Base-by-base conservation (phyloP, 35 echinoderm and acorn worm genomes). In the Apostichopus californicus region DNA sequence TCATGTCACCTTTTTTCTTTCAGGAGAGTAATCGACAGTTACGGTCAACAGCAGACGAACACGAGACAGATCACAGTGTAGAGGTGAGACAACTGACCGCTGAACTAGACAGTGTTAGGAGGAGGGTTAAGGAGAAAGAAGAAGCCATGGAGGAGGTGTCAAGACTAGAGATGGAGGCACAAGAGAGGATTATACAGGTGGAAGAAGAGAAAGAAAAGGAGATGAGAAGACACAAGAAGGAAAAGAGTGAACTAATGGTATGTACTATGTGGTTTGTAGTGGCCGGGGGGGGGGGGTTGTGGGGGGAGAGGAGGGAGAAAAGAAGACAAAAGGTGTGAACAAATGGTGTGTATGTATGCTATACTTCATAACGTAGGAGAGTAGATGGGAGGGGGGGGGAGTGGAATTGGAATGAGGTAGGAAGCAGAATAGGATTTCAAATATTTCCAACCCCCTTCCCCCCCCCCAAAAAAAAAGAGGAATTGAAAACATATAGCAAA, bases 141-240 rank as follows among this genome's bases (percentile, higher is more conserved):
- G 81, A 22, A 85, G 81, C 55, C 1, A 15, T 61, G 81, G 81
- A 85, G 81, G 52, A 85, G 56, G 20, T 24, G 56, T 63, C 17
- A 24, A 85, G 54, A 6, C 22, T 85, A 55, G 81, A 85, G 17
- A 85, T 85, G 81, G 56, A 85, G 56, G 81, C 81, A 5, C 81
- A 85, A 7, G 81, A 85, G 57, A 85, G 23, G 24, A 85, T 85
- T 5, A 85, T 85, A 23, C 55, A 85, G 56, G 54, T n/a, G 54
- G 81, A 85, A 20, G 81, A 85, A 58, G 81, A 25, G 5, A 85
- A 59, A n/a, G 55, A 85, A n/a, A 57, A 56, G 8, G 81, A 85
- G 2, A 59, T 58, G 5, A 85, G n/a, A 59, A 56, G 57, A 59
- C 17, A n/a, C 17, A 58, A 59, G 81, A 85, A 85, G 15, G 55